Evolutionary conservation across 2,888 invertebrate genomes (phyloP).

Genomic region (Protonemura montana): DNA sequence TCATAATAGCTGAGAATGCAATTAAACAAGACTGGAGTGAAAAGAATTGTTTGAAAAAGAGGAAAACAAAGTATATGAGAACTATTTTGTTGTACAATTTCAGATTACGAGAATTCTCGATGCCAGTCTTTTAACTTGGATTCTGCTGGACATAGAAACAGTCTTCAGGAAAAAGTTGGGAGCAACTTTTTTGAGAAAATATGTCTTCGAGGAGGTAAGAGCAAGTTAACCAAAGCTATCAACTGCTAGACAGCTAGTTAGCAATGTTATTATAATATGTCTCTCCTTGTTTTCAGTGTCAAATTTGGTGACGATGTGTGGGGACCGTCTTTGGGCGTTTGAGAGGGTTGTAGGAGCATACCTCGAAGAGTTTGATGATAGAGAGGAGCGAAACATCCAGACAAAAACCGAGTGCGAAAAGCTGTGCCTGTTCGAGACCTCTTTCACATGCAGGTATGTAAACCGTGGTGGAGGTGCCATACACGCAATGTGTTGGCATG

Average conservation of each 20-base stretch:
- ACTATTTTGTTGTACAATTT: constrained; percentile 2
- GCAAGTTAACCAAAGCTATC: not conserved
- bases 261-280: no score
- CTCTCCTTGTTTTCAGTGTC: constrained; percentile 53
- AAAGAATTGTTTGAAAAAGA: no score
- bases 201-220: constrained; percentile 57
- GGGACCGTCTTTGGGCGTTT: constrained; percentile 61
- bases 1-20: not conserved
- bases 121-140: constrained; percentile 58
- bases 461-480: constrained; percentile 8
- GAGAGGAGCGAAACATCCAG: constrained; percentile 56
- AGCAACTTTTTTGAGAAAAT: constrained; percentile 59
- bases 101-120: constrained; percentile 58
- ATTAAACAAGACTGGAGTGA: not conserved
- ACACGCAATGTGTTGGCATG: not conserved
- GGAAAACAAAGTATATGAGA: no score
- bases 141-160: constrained; percentile 55
- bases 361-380: constrained; percentile 59
- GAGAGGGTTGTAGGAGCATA: constrained; percentile 61
- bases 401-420: constrained; percentile 60
- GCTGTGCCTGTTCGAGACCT: constrained; percentile 61
- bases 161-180: constrained; percentile 55
- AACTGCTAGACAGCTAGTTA: no score
- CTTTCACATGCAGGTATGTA: constrained; percentile 60
- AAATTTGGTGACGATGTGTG: constrained; percentile 58